Evolutionary conservation across 2,113 vertebrate species (phyloP), one percentile per base, ranked within the genome.

Genomic region (Cricetomys ansorgei): DNA sequence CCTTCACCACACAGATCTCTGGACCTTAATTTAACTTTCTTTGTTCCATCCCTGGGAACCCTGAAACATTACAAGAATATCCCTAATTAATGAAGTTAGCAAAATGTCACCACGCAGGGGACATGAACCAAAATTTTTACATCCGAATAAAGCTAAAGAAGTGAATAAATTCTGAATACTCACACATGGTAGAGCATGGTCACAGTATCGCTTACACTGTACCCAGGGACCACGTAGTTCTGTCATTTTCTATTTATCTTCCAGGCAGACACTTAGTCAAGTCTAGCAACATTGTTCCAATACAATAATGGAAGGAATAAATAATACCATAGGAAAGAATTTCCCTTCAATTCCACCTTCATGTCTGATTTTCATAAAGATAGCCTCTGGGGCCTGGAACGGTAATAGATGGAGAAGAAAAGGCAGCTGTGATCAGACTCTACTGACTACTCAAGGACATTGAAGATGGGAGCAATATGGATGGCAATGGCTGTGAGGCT

Each of bases 61-160:
- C 86, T 31, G 23, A 69, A 85, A 37, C 37, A 48, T 62, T 67
- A 85, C n/a, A 40, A 76, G 55, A 73, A 81, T 91, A 80, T 77
- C 43, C 9, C 76, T 92, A 88, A 95, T 75, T 94, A 73, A 75
- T 64, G n/a, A 50, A 90, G 43, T 92, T 88, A 92, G 76, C 37
- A 96, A 94, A 92, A 96, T 11, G 3, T 76, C 88, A 91, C 34
- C 45, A 27, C 27, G 73, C 1, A 0, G 11, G 53, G 45, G 85
- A 72, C 57, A 85, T 3, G 64, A 89, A 43, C 43, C 88, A 84
- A 92, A 67, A 45, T 55, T 79, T 70, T 79, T 62, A 67, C 1
- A 45, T 8, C 59, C 37, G 21, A 21, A 50, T 75, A 40, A 70
- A 50, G 69, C 37, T 65, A 85, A 85, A 85, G 87, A 75, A 91